These are phyloP conservation scores for Pantherophis alleghaniensis DNA, from an alignment of 2,797 vertebrate genomes.

Conservation along the genomic window DNA sequence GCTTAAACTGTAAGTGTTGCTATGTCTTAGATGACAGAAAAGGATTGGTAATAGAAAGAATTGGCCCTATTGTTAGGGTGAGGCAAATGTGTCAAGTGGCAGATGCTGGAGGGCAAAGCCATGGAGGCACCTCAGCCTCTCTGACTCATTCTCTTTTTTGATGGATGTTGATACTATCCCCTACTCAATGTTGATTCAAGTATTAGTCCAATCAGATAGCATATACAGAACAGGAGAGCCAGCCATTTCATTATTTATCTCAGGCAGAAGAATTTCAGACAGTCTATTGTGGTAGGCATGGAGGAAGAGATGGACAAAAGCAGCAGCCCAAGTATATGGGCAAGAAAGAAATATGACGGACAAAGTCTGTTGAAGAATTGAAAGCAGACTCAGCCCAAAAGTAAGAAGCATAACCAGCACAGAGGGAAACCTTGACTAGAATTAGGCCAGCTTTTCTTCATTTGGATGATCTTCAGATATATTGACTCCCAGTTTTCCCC, in stretches of 20 bases:
- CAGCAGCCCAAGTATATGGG: not conserved
- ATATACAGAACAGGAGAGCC: not conserved
- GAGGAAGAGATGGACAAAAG: not conserved
- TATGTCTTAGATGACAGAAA: not conserved
- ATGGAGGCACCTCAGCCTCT: not conserved
- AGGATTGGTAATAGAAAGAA: not conserved
- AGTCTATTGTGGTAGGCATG: not conserved
- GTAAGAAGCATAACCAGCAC: not conserved
- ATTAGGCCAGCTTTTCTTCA: not conserved
- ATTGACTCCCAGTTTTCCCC: not conserved
- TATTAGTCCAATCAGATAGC: not conserved
- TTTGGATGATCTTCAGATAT: not conserved
- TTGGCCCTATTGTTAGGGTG: not conserved
- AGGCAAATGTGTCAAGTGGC: not conserved
- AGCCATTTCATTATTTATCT: not conserved
- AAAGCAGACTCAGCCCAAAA: not conserved
- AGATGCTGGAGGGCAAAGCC: not conserved
- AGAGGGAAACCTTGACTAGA: not conserved
- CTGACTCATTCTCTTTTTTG: not conserved
- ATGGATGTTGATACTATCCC: not conserved
- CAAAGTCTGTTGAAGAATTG: not conserved
- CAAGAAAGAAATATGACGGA: not conserved
- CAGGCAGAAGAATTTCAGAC: not conserved
- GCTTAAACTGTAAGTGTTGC: not conserved
- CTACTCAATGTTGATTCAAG: not conserved